These are phyloP conservation scores for Alces alces DNA, from an alignment of 2,113 vertebrate genomes.

Conservation along the genomic window DNA sequence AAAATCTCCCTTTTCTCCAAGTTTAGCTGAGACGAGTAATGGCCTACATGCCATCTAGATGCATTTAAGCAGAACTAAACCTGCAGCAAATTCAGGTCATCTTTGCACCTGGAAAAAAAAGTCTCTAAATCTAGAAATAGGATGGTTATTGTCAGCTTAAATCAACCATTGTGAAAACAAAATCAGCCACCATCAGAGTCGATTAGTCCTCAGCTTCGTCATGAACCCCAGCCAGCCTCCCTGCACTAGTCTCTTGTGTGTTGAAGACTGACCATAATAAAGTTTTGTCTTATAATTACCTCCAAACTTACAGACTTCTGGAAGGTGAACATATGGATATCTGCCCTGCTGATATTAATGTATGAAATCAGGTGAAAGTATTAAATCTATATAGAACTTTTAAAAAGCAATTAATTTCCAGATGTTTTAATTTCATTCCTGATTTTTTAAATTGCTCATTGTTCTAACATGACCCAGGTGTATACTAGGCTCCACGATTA, in stretches of 20 bases:
- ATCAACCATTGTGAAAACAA: neutral
- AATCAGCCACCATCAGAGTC: neutral
- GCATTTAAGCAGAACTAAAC: neutral
- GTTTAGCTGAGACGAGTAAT: neutral
- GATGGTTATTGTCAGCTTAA: neutral
- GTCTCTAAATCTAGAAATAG: conserved; percentile 14
- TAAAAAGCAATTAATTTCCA: neutral
- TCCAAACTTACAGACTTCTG: neutral
- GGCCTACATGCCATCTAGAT: neutral
- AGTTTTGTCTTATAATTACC: neutral
- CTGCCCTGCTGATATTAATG: neutral
- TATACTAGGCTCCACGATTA: neutral
- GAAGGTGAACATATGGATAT: neutral
- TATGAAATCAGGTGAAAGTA: neutral
- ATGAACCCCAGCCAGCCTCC: neutral
- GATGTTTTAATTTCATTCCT: conserved; percentile 24
- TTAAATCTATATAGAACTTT: neutral
- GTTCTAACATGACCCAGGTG: neutral
- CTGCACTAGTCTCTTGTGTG: neutral
- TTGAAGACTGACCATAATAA: neutral
- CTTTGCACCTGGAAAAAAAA: neutral
- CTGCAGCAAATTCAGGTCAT: neutral
- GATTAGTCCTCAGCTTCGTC: neutral
- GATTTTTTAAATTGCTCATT: neutral
- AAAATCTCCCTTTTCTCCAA: neutral